Conservation (phyloP, 2,113 vertebrate species). For the Salvelinus sp. region DNA sequence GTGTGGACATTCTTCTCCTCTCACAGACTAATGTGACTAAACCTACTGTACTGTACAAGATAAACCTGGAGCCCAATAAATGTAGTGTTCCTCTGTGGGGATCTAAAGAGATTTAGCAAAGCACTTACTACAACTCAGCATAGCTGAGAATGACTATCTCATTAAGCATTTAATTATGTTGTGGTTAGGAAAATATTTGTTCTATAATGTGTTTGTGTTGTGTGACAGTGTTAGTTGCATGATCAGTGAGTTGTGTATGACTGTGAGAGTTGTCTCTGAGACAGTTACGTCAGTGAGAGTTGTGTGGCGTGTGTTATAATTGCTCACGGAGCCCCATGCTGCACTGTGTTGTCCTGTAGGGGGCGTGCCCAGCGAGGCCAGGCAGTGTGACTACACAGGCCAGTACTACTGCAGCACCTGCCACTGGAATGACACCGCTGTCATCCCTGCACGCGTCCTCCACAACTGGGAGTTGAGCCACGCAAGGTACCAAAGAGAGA, state of each 20-base stretch:
- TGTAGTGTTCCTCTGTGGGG: background rate
- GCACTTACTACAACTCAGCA: no score
- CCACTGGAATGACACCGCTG: slow-evolving; percentile 93
- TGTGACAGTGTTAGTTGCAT: no score
- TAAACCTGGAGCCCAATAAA: background rate
- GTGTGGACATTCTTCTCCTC: background rate
- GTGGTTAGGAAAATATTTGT: no score
- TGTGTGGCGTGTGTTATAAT: background rate
- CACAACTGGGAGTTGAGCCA: slow-evolving; percentile 97
- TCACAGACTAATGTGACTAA: background rate
- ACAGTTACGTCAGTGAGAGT: background rate
- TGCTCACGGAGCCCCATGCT: background rate
- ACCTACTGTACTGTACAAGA: background rate
- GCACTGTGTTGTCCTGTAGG: slow-evolving; percentile 64
- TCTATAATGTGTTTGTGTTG: no score
- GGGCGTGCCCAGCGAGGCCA: slow-evolving; percentile 87
- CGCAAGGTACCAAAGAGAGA: slow-evolving; percentile 78
- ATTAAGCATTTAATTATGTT: no score
- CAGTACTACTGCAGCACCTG: slow-evolving; percentile 97
- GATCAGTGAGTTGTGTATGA: no score
- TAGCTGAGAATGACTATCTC: no score
- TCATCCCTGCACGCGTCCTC: slow-evolving; percentile 90
- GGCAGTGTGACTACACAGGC: slow-evolving; percentile 96
- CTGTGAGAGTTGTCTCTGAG: background rate
- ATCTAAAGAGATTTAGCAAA: background rate